These are phyloP conservation scores for Drosophila kambysellisi DNA, from an alignment of 2,888 invertebrate genomes.

Conservation along the genomic window DNA sequence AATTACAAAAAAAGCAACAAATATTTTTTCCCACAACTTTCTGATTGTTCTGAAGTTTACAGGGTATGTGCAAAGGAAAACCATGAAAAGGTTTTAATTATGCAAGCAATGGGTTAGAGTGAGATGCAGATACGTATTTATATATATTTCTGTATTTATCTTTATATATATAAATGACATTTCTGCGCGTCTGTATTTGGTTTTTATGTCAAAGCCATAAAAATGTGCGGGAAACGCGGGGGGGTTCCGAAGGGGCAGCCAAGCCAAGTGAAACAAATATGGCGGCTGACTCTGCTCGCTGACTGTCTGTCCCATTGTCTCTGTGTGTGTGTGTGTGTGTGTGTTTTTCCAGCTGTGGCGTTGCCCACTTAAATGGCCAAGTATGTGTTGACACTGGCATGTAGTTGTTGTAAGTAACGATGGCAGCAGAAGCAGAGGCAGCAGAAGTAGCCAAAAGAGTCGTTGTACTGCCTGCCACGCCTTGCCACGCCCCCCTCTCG, in stretches of 20 bases:
- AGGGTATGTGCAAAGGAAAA: conserved; percentile 27
- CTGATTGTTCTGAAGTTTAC: not conserved
- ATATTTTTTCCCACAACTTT: not conserved
- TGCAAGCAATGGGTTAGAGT: conserved; percentile 20
- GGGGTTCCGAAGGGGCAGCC: not conserved
- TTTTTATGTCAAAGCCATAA: conserved; percentile 74
- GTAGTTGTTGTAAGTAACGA: conserved; percentile 85
- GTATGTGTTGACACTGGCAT: conserved; percentile 85
- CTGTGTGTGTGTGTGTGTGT: conserved; percentile 9
- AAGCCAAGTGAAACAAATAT: conserved; percentile 71
- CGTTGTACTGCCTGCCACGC: conserved; percentile 58
- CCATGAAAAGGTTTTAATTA: conserved; percentile 73
- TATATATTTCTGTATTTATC: not conserved
- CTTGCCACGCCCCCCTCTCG: conserved; percentile 34
- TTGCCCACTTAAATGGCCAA: conserved; percentile 79
- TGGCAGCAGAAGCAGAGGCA: conserved; percentile 55
- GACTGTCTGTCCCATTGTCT: not conserved
- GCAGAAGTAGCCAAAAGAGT: conserved; percentile 26
- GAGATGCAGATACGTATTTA: conserved; percentile 9
- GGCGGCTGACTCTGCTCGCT: conserved; percentile 50
- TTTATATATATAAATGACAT: conserved; percentile 53
- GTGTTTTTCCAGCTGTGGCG: conserved; percentile 44
- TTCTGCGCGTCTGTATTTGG: conserved; percentile 50
- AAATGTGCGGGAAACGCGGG: conserved; percentile 22
- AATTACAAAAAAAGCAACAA: not conserved